Evolutionary conservation across 2,113 vertebrate species (phyloP).

Genomic region (Vanacampus margaritifer): DNA sequence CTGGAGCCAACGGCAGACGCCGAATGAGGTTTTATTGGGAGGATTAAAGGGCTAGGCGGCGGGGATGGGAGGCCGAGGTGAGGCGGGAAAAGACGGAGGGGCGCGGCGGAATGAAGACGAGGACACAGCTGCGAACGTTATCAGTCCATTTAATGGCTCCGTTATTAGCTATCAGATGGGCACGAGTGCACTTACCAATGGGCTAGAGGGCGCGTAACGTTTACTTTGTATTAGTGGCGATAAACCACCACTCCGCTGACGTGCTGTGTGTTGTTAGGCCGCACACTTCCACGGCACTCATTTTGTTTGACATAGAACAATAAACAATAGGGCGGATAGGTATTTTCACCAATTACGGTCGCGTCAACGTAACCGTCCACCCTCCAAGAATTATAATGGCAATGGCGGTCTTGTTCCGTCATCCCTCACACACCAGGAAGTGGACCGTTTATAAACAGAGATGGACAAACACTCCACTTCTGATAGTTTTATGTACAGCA

Average conservation of each 20-base stretch:
- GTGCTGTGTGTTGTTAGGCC: neutral
- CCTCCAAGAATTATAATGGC: neutral
- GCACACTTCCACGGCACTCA: neutral
- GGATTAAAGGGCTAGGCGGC: constrained; percentile 4
- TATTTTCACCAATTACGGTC: neutral
- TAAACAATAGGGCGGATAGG: neutral
- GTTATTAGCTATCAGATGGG: constrained; percentile 8
- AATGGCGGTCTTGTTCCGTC: neutral
- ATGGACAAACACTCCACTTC: neutral
- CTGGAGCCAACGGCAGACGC: constrained; percentile 3
- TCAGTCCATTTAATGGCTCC: constrained; percentile 2
- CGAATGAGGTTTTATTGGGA: constrained; percentile 6
- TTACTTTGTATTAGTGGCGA: constrained; percentile 2
- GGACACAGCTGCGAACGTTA: constrained; percentile 1
- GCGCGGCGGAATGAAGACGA: neutral
- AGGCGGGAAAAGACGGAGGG: neutral
- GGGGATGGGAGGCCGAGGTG: neutral
- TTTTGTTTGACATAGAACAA: neutral
- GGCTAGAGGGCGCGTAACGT: constrained; percentile 3
- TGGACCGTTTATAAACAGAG: neutral
- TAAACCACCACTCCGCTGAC: neutral
- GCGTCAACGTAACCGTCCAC: neutral
- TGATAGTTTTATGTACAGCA: neutral
- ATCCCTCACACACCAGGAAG: neutral
- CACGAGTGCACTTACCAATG: constrained; percentile 4